phyloP scores from a whole-genome alignment of 2,797 vertebrate genomes.

The Cygnus olor region DNA sequence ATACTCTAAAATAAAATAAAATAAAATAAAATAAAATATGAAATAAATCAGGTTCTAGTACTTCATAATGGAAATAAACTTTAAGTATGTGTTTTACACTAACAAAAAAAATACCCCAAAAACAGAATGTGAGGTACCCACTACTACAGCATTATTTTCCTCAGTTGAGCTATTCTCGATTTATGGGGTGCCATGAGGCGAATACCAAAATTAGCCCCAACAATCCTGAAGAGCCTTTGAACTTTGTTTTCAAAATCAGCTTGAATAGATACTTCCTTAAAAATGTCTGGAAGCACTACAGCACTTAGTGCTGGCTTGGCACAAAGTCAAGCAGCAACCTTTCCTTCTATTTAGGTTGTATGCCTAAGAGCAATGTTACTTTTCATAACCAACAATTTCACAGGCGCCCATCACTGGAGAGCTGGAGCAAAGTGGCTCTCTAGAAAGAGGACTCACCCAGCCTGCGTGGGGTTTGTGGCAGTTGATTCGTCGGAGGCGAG shows the following conservation, averaged over 20 bases:
- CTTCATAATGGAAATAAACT: background rate
- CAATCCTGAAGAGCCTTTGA: background rate
- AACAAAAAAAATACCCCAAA: background rate
- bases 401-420: background rate
- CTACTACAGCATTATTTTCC: background rate
- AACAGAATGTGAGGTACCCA: background rate
- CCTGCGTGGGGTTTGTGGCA: background rate
- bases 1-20: background rate
- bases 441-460: background rate
- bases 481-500: background rate
- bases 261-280: background rate
- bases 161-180: background rate
- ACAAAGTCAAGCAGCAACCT: background rate
- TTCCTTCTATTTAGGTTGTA: background rate
- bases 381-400: background rate
- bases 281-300: background rate
- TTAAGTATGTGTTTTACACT: background rate
- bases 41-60: background rate
- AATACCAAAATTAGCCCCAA: background rate
- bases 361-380: background rate
- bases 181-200: fast-evolving
- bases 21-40: background rate
- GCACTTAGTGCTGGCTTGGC: background rate
- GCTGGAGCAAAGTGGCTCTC: background rate
- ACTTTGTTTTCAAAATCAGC: background rate